Percentiles rank a stretch among this genome's conserved stretches.
These are phyloP conservation scores for Prolemur simus DNA, from an alignment of 2,113 vertebrate genomes.

Conservation along the genomic window DNA sequence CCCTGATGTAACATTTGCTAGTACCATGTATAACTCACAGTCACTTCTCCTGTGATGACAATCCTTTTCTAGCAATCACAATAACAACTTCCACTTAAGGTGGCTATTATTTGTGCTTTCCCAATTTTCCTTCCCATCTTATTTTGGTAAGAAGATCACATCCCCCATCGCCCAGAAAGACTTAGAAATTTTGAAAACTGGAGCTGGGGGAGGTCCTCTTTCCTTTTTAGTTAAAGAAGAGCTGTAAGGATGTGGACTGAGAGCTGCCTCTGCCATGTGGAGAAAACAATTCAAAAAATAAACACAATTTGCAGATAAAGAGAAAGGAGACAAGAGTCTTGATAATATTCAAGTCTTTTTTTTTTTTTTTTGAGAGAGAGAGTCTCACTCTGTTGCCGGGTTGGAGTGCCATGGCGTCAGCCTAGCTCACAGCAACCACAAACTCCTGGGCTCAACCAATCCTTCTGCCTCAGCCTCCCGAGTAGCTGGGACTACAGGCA, in stretches of 20 bases:
- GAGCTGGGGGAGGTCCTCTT: not conserved
- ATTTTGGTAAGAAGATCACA: not conserved
- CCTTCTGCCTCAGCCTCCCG: no score
- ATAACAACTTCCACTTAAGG: not conserved
- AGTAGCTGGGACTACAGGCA: no score
- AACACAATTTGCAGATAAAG: conserved; percentile 12
- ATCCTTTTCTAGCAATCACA: not conserved
- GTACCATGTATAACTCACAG: not conserved
- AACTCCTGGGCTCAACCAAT: no score
- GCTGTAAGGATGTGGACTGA: not conserved
- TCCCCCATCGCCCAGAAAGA: not conserved
- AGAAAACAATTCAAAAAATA: conserved; percentile 23
- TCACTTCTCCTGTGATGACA: not conserved
- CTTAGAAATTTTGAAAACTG: not conserved
- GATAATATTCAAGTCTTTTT: not conserved
- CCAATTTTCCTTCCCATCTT: not conserved
- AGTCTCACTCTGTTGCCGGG: no score
- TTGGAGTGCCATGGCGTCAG: no score
- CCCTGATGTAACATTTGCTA: not conserved
- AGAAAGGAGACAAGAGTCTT: conserved; percentile 13
- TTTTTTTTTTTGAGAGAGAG: no score
- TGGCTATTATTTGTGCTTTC: not conserved
- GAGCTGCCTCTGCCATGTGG: not conserved
- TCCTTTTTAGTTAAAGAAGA: conserved; percentile 15
- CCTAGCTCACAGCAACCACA: no score